These are phyloP conservation scores for Arge pagana DNA, from an alignment of 2,888 invertebrate species.

Conservation along the genomic window DNA sequence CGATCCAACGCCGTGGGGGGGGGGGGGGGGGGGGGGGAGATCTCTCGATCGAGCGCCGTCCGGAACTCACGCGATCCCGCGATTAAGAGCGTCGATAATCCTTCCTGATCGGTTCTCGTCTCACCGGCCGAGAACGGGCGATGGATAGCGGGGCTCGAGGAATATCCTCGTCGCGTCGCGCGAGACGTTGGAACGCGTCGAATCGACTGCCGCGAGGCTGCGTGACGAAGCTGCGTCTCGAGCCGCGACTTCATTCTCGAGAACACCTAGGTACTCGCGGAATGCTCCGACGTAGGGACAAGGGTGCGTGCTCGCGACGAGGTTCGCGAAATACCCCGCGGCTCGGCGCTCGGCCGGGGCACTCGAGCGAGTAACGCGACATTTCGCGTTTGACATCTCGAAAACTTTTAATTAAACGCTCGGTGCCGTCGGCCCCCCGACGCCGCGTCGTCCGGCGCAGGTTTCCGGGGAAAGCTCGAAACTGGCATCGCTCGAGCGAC, in stretches of 20 bases:
- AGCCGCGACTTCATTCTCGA: conserved; percentile 1
- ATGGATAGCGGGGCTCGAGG: too few relatives aligned
- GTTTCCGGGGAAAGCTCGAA: too few relatives aligned
- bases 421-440: conserved; percentile 6
- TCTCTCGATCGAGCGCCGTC: conserved; percentile 10
- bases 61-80: conserved; percentile 14
- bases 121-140: too few relatives aligned
- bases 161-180: conserved; percentile 28
- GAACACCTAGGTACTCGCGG: conserved; percentile 23
- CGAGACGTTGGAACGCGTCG: conserved; percentile 28
- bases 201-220: conserved; percentile 28
- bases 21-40: not conserved
- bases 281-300: conserved; percentile 26
- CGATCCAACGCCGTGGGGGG: too few relatives aligned
- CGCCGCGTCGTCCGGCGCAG: too few relatives aligned
- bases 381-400: conserved; percentile 25
- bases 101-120: too few relatives aligned
- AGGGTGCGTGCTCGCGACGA: conserved; percentile 18
- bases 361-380: conserved; percentile 25
- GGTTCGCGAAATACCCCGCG: too few relatives aligned
- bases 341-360: conserved; percentile 15
- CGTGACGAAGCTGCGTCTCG: conserved; percentile 33
- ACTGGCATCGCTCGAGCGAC: too few relatives aligned
- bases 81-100: conserved; percentile 20
- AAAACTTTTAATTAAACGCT: conserved; percentile 21